Conservation (phyloP, 2,888 invertebrate species). For the Philaethria dido region DNA sequence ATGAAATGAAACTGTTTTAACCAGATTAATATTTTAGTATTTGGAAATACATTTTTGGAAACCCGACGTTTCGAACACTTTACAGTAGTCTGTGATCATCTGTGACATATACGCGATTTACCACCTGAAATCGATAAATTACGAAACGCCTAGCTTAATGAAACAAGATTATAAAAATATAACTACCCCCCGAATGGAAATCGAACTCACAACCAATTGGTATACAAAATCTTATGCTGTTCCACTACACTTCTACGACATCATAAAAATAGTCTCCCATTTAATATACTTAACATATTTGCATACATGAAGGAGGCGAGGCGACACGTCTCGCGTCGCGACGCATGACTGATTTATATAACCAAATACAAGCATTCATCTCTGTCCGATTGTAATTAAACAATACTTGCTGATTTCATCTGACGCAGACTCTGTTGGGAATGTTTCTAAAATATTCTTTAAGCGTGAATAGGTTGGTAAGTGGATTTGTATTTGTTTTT, state of each 20-base stretch:
- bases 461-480: too few species aligned
- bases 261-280: slow-evolving; percentile 9
- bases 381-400: slow-evolving; percentile 44
- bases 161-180: too few species aligned
- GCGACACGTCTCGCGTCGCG: slow-evolving; percentile 32
- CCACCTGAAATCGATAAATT: too few species aligned
- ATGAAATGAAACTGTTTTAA: too few species aligned
- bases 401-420: slow-evolving; percentile 39
- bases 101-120: too few species aligned
- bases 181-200: neutral
- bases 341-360: slow-evolving; percentile 43
- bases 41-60: too few species aligned
- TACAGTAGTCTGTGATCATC: too few species aligned
- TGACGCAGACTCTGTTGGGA: neutral
- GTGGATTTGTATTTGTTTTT: too few species aligned
- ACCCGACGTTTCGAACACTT: too few species aligned
- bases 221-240: neutral
- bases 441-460: slow-evolving; percentile 13
- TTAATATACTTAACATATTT: slow-evolving; percentile 1
- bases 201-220: neutral
- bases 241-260: neutral
- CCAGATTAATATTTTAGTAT: too few species aligned
- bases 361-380: slow-evolving; percentile 38
- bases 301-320: neutral
- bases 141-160: too few species aligned